Evolutionary conservation across 2,797 vertebrate genomes (phyloP), one percentile per base, ranked within the genome.

Genomic region (Coendou prehensilis): DNA sequence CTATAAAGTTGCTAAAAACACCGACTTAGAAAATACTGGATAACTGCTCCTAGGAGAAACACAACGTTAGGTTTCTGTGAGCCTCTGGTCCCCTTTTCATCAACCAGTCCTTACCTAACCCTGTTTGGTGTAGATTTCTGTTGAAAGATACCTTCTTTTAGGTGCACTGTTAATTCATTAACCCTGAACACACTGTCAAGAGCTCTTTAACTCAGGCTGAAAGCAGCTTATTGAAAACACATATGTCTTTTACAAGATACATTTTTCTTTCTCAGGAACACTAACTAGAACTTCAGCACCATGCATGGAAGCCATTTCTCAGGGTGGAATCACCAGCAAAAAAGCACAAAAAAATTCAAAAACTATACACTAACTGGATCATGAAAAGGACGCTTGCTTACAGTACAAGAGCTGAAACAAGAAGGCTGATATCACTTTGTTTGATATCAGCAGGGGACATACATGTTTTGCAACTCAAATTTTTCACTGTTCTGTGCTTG

Each of bases 111-210:
- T 83, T 28, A 82, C 0, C 50, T 64, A 41, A 67, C 17, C 7
- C 86, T 76, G 20, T 37, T 82, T 83, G 54, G 52, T 61, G 37
- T 82, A 13, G 69, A 6, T 69, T 71, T 80, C 52, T 88, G 18
- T 57, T 82, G 67, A 87, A 80, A 89, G 18, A 71, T 3, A 87
- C 0, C 20, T 86, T 47, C 84, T 88, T 92, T 91, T 79, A 83
- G 56, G 45, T 54, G 45, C 28, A 28, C 37, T 14, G 45, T 82
- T 63, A n/a, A 59, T 88, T 88, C 67, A 57, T 75, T 89, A 93
- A 79, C 45, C 41, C 8, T 52, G n/a, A 96, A 95, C 59, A 81
- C 17, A n/a, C 18, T 47, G 63, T 54, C 63, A 91, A 71, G 13
- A 92, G 30, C 37, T 69, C 33, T 45, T 15, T 59, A 85, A 69